Percentiles rank a stretch among this genome's conserved stretches.
Evolutionary conservation across 2,888 invertebrate genomes (phyloP).

Genomic region (Dryadula phaetusa): DNA sequence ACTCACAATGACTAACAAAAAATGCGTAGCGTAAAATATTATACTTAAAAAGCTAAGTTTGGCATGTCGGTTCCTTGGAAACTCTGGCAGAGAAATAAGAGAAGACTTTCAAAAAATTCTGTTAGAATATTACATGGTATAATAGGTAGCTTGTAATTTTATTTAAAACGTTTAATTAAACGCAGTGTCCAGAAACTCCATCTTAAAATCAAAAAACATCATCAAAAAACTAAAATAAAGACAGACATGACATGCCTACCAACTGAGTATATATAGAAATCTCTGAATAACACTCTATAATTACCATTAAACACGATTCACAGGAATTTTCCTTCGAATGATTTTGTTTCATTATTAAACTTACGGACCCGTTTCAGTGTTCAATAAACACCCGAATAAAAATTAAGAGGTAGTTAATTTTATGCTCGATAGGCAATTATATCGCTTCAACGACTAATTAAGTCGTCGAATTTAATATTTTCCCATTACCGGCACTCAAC

Average conservation of each 20-base stretch:
- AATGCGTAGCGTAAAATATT: too few species aligned
- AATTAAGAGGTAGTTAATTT: constrained; percentile 47
- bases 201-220: too few species aligned
- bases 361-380: constrained; percentile 29
- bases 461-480: constrained; percentile 51
- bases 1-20: background rate
- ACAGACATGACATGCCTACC: background rate
- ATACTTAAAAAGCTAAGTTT: too few species aligned
- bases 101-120: too few species aligned
- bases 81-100: too few species aligned
- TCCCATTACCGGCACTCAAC: constrained; percentile 36
- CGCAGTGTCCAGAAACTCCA: too few species aligned
- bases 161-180: too few species aligned
- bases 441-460: constrained; percentile 51
- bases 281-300: background rate
- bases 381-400: constrained; percentile 45
- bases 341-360: constrained; percentile 22
- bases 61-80: too few species aligned
- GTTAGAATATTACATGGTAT: too few species aligned
- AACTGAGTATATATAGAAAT: background rate
- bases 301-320: background rate
- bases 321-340: background rate
- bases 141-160: too few species aligned
- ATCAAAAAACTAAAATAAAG: too few species aligned
- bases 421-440: constrained; percentile 58